Evolutionary conservation across 2,797 vertebrate species (phyloP), one percentile per base, ranked within the genome.

Genomic region (Oceanodroma leucorhoa): DNA sequence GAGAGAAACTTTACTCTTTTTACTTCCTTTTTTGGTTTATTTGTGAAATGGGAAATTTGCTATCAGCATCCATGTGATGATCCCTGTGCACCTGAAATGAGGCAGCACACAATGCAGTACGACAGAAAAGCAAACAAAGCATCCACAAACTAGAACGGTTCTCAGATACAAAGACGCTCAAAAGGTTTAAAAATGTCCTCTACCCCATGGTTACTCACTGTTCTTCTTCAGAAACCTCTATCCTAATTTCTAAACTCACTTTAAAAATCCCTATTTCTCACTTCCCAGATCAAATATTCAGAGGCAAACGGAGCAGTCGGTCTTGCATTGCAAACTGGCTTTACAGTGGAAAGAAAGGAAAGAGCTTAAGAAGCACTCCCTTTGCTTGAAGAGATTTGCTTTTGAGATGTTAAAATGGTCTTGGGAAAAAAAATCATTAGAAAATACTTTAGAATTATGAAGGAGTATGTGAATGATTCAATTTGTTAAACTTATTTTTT

Each of bases 201-300:
- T n/a, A 67, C 6, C 20, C 9, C 3, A 3, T 0, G 0, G 5
- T 67, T 69, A 27, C 3, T 65, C 45, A 18, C 20, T 32, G 17
- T 15, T 87, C 34, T 50, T 82, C 36, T 81, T 51, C 38, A 46
- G 50, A 86, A 76, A 69, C 6, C 8, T 75, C 11, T 29, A 24
- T 2, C 2, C 5, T 0, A 1, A 40, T 60, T 73, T 72, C 32
- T 55, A 82, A 76, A 38, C 14, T 72, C 24, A n/a, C 8, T 62
- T 77, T 24, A 53, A 75, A 91, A 76, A 58, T 27, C 9, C 6
- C 5, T 34, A 0, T n/a, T 80, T 83, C 34, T 30, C 16, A n/a
- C 7, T 18, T 58, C 6, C 18, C 14, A 26, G 10, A 32, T 69
- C n/a, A 62, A 62, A 19, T 26, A 54, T 26, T 73, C 7, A 83